A percentile compares a stretch with the other conserved stretches of the same genome.
phyloP scores from a whole-genome alignment of 1,140 invertebrate species.

The Chrysoperla carnea region DNA sequence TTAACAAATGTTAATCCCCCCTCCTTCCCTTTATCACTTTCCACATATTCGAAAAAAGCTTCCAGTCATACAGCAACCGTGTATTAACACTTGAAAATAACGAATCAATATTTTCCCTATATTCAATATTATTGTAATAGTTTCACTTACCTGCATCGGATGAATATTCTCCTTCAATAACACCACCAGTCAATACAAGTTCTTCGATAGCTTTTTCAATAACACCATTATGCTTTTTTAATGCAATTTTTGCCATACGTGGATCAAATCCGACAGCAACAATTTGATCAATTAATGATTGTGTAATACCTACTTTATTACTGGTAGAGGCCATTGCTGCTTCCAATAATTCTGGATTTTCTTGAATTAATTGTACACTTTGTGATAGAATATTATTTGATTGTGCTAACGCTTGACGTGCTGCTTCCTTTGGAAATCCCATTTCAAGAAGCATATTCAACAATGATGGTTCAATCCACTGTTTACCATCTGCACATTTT shows the following conservation, averaged over 20 bases:
- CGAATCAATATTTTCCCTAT: no score
- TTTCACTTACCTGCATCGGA: slow-evolving; percentile 3
- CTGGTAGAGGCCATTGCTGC: slow-evolving; percentile 5
- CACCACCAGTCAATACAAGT: slow-evolving; percentile 22
- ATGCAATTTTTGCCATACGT: slow-evolving; percentile 29
- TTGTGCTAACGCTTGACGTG: slow-evolving; percentile 36
- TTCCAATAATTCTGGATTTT: slow-evolving; percentile 28
- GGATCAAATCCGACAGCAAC: slow-evolving; percentile 39
- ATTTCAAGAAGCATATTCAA: slow-evolving; percentile 40
- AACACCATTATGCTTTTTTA: slow-evolving; percentile 32
- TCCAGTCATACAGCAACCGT: no score
- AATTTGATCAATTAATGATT: slow-evolving; percentile 16
- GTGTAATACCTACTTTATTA: background rate
- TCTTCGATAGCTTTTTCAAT: slow-evolving; percentile 34
- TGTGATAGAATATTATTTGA: slow-evolving; percentile 45
- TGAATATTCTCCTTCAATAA: slow-evolving; percentile 15
- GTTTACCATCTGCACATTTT: slow-evolving; percentile 24
- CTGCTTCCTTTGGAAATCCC: slow-evolving; percentile 39
- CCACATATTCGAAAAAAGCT: no score
- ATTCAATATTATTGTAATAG: no score
- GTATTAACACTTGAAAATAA: no score
- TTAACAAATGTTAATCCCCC: no score
- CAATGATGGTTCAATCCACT: slow-evolving; percentile 31
- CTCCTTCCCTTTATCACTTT: no score
- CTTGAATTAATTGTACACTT: slow-evolving; percentile 43